phyloP scores from a whole-genome alignment of 2,113 vertebrate genomes.

The Coptodon rendalli region DNA sequence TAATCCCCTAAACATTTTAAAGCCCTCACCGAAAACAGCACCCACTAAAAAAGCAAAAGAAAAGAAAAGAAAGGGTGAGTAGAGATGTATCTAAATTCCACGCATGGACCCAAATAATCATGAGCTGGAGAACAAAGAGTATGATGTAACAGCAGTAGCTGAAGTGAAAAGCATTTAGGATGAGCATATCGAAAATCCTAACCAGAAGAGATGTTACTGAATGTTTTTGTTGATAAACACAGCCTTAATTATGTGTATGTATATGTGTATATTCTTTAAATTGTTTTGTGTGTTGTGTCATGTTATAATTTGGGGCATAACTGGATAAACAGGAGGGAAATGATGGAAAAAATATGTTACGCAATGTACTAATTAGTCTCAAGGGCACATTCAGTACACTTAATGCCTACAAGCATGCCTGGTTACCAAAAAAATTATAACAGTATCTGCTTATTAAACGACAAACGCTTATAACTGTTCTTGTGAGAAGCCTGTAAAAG shows the following conservation, averaged over 20 bases:
- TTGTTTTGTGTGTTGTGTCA: not conserved
- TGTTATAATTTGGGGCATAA: not conserved
- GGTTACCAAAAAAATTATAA: not conserved
- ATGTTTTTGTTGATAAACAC: not conserved
- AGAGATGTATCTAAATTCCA: not conserved
- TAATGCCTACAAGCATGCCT: not conserved
- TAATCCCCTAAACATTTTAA: not conserved
- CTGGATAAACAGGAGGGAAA: not conserved
- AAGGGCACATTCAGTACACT: not conserved
- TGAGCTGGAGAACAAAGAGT: not conserved
- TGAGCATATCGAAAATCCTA: not conserved
- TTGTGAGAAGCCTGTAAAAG: not conserved
- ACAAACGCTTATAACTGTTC: not conserved
- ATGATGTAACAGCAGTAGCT: not conserved
- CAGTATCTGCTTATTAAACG: not conserved
- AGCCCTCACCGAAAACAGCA: rapidly evolving
- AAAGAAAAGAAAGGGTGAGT: not conserved
- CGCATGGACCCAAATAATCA: rapidly evolving
- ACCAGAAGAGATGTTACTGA: rapidly evolving
- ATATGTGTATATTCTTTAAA: not conserved
- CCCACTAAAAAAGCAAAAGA: not conserved
- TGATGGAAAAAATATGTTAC: not conserved
- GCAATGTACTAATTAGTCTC: not conserved
- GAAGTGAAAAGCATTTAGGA: not conserved
- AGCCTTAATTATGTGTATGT: not conserved